phyloP scores from a whole-genome alignment of 2,888 invertebrate species.

The Suillia variegata region DNA sequence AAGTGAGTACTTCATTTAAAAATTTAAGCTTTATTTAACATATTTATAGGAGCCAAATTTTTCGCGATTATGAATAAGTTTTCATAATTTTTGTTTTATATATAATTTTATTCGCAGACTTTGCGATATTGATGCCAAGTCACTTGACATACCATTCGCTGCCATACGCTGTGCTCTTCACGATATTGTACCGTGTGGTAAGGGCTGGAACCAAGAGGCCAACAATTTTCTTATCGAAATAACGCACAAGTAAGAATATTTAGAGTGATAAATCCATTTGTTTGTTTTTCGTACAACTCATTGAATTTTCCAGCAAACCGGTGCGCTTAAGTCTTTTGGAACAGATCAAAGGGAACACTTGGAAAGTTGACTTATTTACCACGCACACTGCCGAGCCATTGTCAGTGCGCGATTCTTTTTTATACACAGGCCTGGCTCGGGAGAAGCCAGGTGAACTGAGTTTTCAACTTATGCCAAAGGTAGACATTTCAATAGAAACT shows the following conservation, averaged over 20 bases:
- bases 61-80: no score
- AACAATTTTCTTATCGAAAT: conserved; percentile 66
- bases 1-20: no score
- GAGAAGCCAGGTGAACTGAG: conserved; percentile 31
- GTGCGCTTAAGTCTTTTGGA: conserved; percentile 40
- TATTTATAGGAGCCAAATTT: background rate
- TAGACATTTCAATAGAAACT: conserved; percentile 11
- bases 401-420: conserved; percentile 60
- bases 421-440: conserved; percentile 53
- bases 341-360: conserved; percentile 35
- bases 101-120: conserved; percentile 58
- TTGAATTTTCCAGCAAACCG: conserved; percentile 35
- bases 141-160: conserved; percentile 62
- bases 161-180: conserved; percentile 68
- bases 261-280: no score
- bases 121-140: conserved; percentile 61
- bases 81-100: background rate
- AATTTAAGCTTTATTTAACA: background rate
- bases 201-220: conserved; percentile 66
- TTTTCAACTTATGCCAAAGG: conserved; percentile 31
- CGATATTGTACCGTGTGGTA: conserved; percentile 64
- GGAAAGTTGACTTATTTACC: conserved; percentile 61
- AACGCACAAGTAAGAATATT: conserved; percentile 64
- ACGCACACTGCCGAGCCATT: conserved; percentile 46
- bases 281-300: no score